Conservation (phyloP, 1,140 invertebrate genomes). For the Coptotermes formosanus region DNA sequence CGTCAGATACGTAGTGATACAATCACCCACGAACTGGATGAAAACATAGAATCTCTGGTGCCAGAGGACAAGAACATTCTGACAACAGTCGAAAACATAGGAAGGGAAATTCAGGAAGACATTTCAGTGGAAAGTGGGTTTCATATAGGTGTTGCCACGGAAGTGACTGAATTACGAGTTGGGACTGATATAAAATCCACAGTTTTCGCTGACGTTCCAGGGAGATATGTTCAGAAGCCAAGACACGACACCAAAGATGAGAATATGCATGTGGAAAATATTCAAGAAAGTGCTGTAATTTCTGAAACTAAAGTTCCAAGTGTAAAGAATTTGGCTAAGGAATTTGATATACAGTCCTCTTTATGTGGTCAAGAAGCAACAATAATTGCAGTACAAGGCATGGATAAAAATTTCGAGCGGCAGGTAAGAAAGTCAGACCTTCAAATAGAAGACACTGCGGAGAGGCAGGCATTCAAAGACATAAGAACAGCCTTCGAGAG, state of each 20-base stretch:
- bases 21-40: constrained; percentile 45
- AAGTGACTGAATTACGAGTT: too few species aligned
- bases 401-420: background rate
- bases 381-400: too few species aligned
- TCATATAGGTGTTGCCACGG: too few species aligned
- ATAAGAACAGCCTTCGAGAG: constrained; percentile 34
- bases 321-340: constrained; percentile 35
- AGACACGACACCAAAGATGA: background rate
- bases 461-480: constrained; percentile 29
- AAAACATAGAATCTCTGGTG: constrained; percentile 45
- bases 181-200: too few species aligned
- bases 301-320: background rate
- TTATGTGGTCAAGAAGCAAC: too few species aligned
- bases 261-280: constrained; percentile 24
- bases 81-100: background rate
- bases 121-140: too few species aligned
- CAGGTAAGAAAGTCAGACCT: background rate
- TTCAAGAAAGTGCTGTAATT: background rate
- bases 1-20: constrained; percentile 47
- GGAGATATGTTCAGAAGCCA: too few species aligned
- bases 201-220: too few species aligned
- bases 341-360: constrained; percentile 32
- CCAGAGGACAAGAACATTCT: constrained; percentile 41
- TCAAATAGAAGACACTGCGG: background rate
- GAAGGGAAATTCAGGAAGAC: background rate